Evolutionary conservation across 2,888 invertebrate genomes (phyloP), one percentile per base, ranked within the genome.

Genomic region (Synanthedon myopaeformis): DNA sequence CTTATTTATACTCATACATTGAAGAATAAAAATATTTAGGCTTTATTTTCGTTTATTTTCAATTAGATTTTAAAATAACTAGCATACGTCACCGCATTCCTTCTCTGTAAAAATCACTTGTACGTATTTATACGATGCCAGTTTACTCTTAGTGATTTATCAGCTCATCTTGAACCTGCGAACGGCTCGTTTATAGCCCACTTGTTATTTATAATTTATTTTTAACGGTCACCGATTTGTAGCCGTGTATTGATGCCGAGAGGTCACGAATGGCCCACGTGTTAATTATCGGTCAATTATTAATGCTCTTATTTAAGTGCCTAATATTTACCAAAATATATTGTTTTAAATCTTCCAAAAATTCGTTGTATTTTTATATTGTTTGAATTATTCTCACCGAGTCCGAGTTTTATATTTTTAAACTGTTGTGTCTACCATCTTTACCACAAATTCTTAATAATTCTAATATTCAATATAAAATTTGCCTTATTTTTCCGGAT

Each of bases 151-250:
- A 64, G 84, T 84, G 85, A 86, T 87, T 84, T 86, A 86, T 86
- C 85, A 77, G 77, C 70, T 80, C 81, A 85, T 84, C 85, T 79
- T 70, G 74, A 74, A 83, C 83, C 82, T 76, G 86, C 82, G 79
- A 86, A 86, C 84, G 80, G 78, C 76, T 74, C 79, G 83, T 79
- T 83, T 84, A 83, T 82, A 80, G 82, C 77, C 74, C 71, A 79
- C 79, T 87, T 84, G 85, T 87, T 86, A 87, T 83, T 85, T 86
- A 83, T 86, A 85, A 86, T 86, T 85, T 87, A 85, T 84, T 86
- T 87, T 86, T 87, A 85, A 85, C 82, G 80, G 83, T 79, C 77
- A 72, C 77, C 74, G 79, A 84, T 85, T 84, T 79, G 81, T 83
- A 76, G 74, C 68, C 70, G 62, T 61, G 59, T 58, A 49, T 51